Evolutionary conservation across 2,888 invertebrate species (phyloP).

Genomic region (Heteromyza rotundicornis): DNA sequence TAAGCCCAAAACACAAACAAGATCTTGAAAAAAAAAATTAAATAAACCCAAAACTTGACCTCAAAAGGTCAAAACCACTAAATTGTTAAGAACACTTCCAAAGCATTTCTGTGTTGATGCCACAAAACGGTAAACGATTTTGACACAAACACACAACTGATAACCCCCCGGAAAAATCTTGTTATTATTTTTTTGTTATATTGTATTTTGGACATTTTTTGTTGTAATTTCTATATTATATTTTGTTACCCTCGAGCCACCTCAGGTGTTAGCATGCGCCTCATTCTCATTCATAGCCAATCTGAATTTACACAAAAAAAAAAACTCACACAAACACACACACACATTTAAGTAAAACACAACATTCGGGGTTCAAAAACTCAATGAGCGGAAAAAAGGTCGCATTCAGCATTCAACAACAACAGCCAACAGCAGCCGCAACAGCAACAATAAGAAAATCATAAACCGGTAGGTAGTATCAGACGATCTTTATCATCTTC

Average conservation of each 20-base stretch:
- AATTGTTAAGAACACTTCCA: too few relatives aligned
- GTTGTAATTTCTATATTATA: background rate
- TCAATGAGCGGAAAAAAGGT: conserved; percentile 33
- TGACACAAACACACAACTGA: background rate
- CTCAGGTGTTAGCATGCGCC: conserved; percentile 29
- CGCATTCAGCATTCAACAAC: conserved; percentile 11
- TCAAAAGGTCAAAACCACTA: conserved; percentile 21
- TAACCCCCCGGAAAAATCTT: too few relatives aligned
- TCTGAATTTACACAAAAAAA: conserved; percentile 9
- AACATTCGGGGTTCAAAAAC: conserved; percentile 17
- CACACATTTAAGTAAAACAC: conserved; percentile 13
- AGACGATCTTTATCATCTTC: background rate
- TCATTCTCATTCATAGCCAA: background rate
- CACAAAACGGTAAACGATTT: too few relatives aligned
- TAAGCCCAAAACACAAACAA: background rate
- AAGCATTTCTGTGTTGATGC: too few relatives aligned
- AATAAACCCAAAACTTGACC: conserved; percentile 19
- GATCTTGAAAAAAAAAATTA: background rate
- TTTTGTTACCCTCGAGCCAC: conserved; percentile 11
- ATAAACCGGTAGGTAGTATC: background rate
- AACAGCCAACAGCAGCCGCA: conserved; percentile 18
- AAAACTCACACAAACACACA: conserved; percentile 6
- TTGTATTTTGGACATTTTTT: background rate
- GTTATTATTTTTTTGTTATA: background rate
- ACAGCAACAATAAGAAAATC: conserved; percentile 7